phyloP scores from a whole-genome alignment of 1,140 invertebrate genomes.

The Hylaeus volcanicus region DNA sequence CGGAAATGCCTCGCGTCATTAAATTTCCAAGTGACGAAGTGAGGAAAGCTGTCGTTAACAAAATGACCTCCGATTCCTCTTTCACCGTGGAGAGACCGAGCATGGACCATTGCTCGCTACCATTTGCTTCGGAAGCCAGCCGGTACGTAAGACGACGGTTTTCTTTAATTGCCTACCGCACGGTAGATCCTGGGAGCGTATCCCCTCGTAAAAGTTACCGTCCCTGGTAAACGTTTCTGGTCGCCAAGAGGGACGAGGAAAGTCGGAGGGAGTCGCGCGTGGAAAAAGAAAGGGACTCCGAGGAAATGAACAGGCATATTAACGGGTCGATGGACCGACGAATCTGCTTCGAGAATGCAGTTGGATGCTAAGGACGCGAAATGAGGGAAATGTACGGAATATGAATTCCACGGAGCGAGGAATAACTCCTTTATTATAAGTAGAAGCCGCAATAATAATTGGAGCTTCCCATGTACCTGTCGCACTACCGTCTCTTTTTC shows the following conservation, averaged over 20 bases:
- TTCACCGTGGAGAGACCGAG: slow-evolving; percentile 1
- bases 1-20: slow-evolving; percentile 29
- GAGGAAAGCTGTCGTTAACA: slow-evolving; percentile 55
- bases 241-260: neutral
- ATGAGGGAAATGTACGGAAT: neutral
- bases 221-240: slow-evolving; percentile 13
- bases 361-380: neutral
- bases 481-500: too few species aligned
- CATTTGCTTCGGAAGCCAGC: slow-evolving; percentile 50
- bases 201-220: slow-evolving; percentile 58
- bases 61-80: slow-evolving; percentile 50
- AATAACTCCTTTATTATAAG: too few species aligned
- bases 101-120: slow-evolving; percentile 58
- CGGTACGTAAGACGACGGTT: slow-evolving; percentile 59
- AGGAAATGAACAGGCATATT: neutral
- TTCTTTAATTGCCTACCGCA: slow-evolving; percentile 67
- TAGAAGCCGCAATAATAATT: too few species aligned
- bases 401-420: neutral
- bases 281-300: neutral
- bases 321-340: neutral
- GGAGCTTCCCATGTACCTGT: too few species aligned
- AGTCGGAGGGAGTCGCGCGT: neutral
- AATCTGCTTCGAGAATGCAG: neutral
- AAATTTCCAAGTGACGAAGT: slow-evolving; percentile 57
- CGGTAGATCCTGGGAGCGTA: slow-evolving; percentile 42